Evolutionary conservation across 1,140 invertebrate genomes (phyloP), one percentile per base, ranked within the genome.

Genomic region (Leptopilina boulardi): DNA sequence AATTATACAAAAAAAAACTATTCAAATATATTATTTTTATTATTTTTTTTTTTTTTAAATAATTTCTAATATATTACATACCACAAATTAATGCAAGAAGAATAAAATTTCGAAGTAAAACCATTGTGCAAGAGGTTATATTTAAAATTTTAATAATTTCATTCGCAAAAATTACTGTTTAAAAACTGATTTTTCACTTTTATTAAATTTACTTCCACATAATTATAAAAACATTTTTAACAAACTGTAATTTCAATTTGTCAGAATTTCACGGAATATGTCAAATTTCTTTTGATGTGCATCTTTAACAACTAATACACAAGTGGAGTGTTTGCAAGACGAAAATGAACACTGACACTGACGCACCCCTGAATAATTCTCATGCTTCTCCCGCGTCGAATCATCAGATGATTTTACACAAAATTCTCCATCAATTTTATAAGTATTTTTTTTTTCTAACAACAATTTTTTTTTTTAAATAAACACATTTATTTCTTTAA

Each of bases 41-140:
- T 70, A 47, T 54, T 72, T 44, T 66, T 59, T n/a, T n/a, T n/a
- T n/a, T n/a, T n/a, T n/a, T n/a, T n/a, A n/a, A 8, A n/a, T 30
- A 41, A 21, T 34, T 30, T n/a, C n/a, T 23, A 59, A 54, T 70
- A 15, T 66, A 73, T 18, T n/a, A 83, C 82, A 83, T 82, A 87
- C 87, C 82, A 74, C 74, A 87, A 77, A 84, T 75, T 70, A 78
- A 30, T 77, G 81, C 59, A 59, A 87, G 77, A 77, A 86, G 70
- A 10, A 80, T 41, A n/a, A 87, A 76, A 82, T 81, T 85, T 56
- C 74, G 59, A 73, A 87, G 71, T 72, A 82, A 86, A 86, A 86
- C 82, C 86, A 88, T 88, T 77, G 76, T 81, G 2, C n/a, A 54
- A 8, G 19, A 66, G 23, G 59, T 66, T 15, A 59, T 38, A 38